A percentile compares a stretch with the other conserved stretches of the same genome.
These are phyloP conservation scores for Paramacrobiotus metropolitanus DNA, from an alignment of 1,140 invertebrate species.

Conservation along the genomic window DNA sequence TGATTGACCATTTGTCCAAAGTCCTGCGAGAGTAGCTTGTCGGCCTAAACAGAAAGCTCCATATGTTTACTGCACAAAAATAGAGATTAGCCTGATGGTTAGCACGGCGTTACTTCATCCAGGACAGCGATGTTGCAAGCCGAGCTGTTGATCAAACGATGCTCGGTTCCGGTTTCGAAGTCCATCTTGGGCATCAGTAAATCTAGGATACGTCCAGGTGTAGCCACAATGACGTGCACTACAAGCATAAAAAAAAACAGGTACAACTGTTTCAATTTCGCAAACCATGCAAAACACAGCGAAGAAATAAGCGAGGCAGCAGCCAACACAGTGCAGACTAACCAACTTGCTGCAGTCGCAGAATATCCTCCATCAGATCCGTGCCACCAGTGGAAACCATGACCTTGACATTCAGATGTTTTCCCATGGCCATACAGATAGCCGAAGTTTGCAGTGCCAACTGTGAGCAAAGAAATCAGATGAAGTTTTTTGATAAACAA, in stretches of 20 bases:
- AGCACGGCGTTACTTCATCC: conserved; percentile 44
- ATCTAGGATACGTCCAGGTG: conserved; percentile 94
- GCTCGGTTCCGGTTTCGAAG: conserved; percentile 11
- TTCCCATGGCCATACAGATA: conserved; percentile 93
- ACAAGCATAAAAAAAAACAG: conserved; percentile 6
- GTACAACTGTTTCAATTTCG: background rate
- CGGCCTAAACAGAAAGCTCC: conserved; percentile 35
- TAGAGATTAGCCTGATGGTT: background rate
- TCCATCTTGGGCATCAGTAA: conserved; percentile 98
- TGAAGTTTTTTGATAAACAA: too few species aligned
- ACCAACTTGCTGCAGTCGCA: conserved; percentile 91
- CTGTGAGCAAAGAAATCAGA: background rate
- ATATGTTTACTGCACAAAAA: background rate
- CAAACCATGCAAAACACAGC: background rate
- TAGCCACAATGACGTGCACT: conserved; percentile 98
- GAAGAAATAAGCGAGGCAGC: conserved; percentile 4
- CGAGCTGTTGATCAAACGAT: conserved; percentile 38
- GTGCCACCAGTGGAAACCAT: conserved; percentile 99
- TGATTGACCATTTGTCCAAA: conserved; percentile 96
- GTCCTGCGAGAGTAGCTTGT: conserved; percentile 94
- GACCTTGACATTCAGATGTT: conserved; percentile 78
- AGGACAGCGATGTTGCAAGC: conserved; percentile 88
- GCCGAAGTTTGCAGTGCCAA: conserved; percentile 95
- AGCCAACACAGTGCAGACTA: conserved; percentile 2
- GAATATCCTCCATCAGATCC: conserved; percentile 94